phyloP scores from a whole-genome alignment of 2,888 invertebrate genomes.

The Nomada hirtipes region DNA sequence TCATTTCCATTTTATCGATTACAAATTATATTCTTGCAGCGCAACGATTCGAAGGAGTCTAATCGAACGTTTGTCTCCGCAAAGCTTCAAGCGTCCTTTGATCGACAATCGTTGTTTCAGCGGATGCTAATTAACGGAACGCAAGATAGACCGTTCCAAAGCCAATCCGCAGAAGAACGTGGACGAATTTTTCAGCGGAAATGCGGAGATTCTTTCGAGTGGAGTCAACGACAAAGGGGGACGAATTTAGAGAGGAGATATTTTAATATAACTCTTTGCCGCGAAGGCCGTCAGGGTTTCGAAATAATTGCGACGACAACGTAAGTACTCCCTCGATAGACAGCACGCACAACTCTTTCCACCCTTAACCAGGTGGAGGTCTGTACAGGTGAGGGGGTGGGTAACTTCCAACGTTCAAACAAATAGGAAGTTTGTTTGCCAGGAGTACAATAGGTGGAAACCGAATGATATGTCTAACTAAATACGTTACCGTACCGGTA shows the following conservation, averaged over 20 bases:
- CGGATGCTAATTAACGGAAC: conserved; percentile 1
- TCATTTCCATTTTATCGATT: too few relatives aligned
- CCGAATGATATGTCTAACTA: conserved; percentile 84
- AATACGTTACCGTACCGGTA: conserved; percentile 81
- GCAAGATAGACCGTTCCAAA: neutral
- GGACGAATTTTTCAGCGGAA: conserved; percentile 4
- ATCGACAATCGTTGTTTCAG: neutral
- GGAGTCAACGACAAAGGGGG: conserved; percentile 31
- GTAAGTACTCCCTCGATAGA: conserved; percentile 61
- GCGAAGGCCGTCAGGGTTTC: conserved; percentile 58
- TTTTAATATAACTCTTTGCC: conserved; percentile 49
- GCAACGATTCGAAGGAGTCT: too few relatives aligned
- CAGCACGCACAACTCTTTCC: conserved; percentile 57
- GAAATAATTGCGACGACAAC: conserved; percentile 72
- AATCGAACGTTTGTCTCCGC: too few relatives aligned
- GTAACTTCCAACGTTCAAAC: conserved; percentile 79
- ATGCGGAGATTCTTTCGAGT: conserved; percentile 15
- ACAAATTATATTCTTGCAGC: too few relatives aligned
- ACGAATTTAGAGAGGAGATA: conserved; percentile 44
- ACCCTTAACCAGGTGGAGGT: conserved; percentile 48
- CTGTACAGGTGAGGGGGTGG: conserved; percentile 39
- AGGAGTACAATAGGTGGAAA: conserved; percentile 81
- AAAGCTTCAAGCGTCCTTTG: neutral
- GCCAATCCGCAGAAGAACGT: neutral
- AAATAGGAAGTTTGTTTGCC: conserved; percentile 83